These are phyloP conservation scores for Stenodema calcarata DNA, from an alignment of 2,888 invertebrate genomes.

Conservation along the genomic window DNA sequence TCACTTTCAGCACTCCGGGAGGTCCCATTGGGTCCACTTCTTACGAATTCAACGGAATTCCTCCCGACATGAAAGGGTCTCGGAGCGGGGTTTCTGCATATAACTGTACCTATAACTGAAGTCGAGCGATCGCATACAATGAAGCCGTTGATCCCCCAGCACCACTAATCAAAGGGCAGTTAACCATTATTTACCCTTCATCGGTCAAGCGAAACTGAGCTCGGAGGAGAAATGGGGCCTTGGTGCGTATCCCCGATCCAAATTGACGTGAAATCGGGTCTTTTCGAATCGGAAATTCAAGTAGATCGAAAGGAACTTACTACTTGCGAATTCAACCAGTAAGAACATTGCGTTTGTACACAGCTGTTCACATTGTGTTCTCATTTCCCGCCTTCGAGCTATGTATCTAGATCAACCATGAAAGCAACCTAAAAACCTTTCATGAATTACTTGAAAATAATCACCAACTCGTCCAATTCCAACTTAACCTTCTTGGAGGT, in stretches of 20 bases:
- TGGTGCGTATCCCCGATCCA: not conserved
- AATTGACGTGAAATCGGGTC: not conserved
- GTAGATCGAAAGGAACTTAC: not conserved
- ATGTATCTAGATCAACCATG: too few relatives aligned
- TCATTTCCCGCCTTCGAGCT: too few relatives aligned
- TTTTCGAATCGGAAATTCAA: not conserved
- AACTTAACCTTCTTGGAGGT: too few relatives aligned
- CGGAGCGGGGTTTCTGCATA: not conserved
- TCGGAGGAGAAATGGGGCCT: not conserved
- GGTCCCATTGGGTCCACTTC: not conserved
- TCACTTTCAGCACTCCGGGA: not conserved
- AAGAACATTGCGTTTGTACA: too few relatives aligned
- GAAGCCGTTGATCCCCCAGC: not conserved
- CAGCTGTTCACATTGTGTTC: too few relatives aligned
- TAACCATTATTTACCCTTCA: slow-evolving; percentile 1
- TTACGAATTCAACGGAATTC: not conserved
- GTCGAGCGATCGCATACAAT: not conserved
- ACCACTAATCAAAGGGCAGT: not conserved
- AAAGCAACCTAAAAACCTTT: too few relatives aligned
- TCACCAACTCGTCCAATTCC: too few relatives aligned
- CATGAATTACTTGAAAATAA: too few relatives aligned
- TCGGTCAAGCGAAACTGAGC: not conserved
- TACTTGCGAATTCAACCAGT: too few relatives aligned
- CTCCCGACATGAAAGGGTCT: not conserved
- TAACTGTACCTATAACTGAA: not conserved